Evolutionary conservation across 92 coral and sea anemone species (phyloP).

Genomic region (Actinostola sp.): DNA sequence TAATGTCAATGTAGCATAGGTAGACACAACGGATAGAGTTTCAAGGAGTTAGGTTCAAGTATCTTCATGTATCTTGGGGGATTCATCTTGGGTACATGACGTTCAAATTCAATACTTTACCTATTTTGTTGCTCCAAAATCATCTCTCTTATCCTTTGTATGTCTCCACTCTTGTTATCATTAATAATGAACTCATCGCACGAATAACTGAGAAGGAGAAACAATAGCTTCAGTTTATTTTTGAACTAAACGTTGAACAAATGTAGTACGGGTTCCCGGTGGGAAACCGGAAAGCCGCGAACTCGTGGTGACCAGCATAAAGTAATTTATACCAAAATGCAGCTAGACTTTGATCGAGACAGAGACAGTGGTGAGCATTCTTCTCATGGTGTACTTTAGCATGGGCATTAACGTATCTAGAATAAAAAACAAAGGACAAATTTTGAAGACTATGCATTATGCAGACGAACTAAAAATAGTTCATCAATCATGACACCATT

Average conservation of each 20-base stretch:
- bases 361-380: constrained; percentile 81
- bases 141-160: constrained; percentile 82
- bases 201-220: constrained; percentile 65
- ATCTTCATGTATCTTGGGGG: background rate
- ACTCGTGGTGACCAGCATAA: background rate
- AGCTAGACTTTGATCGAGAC: constrained; percentile 87
- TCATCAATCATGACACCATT: background rate
- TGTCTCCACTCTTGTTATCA: constrained; percentile 88
- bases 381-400: constrained; percentile 89
- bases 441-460: background rate
- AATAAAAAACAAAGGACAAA: background rate
- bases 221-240: constrained; percentile 11
- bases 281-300: constrained; percentile 7
- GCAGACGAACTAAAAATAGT: background rate
- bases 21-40: background rate
- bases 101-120: too few relatives aligned
- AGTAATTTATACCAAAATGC: constrained; percentile 90
- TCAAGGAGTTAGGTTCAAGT: constrained; percentile 1
- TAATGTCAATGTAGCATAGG: too few relatives aligned
- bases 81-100: too few relatives aligned
- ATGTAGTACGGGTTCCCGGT: background rate
- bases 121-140: constrained; percentile 82
- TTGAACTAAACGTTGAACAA: background rate
- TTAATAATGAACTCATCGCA: constrained; percentile 97
- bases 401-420: constrained; percentile 97